These are phyloP conservation scores for Percina caprodes DNA, from an alignment of 2,113 vertebrate genomes.

Conservation along the genomic window DNA sequence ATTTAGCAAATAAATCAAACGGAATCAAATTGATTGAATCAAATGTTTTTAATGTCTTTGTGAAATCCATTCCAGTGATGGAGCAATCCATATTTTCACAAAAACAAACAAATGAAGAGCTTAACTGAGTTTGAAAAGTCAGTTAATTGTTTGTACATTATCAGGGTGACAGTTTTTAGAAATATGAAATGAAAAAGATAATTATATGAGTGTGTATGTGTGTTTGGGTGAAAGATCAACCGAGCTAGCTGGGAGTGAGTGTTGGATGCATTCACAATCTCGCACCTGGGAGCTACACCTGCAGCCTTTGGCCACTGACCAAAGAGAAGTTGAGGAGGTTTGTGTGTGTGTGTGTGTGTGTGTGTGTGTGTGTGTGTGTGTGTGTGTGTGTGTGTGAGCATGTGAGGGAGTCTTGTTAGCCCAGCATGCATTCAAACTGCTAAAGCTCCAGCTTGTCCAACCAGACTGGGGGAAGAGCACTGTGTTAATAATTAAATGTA, in stretches of 20 bases:
- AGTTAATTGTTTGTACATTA: not conserved
- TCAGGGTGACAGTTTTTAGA: not conserved
- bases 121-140: slow-evolving; percentile 19
- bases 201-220: not conserved
- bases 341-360: not conserved
- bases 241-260: not conserved
- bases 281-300: slow-evolving; percentile 21
- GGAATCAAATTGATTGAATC: slow-evolving; percentile 7
- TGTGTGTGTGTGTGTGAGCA: not conserved
- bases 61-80: slow-evolving; percentile 14
- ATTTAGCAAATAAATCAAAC: slow-evolving; percentile 9
- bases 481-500: slow-evolving; percentile 37
- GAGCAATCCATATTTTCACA: not conserved
- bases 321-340: not conserved
- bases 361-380: too few species aligned
- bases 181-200: not conserved
- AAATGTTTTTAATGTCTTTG: not conserved
- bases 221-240: slow-evolving; percentile 13
- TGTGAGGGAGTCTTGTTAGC: not conserved
- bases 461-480: not conserved
- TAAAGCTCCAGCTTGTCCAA: slow-evolving; percentile 6
- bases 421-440: slow-evolving; percentile 10
- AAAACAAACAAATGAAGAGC: slow-evolving; percentile 9
- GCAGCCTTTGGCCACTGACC: slow-evolving; percentile 27
- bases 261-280: slow-evolving; percentile 22